These are phyloP conservation scores for honey bee (Apis mellifera) DNA, from an alignment of 1,140 invertebrate species.

Conservation along the genomic window DNA sequence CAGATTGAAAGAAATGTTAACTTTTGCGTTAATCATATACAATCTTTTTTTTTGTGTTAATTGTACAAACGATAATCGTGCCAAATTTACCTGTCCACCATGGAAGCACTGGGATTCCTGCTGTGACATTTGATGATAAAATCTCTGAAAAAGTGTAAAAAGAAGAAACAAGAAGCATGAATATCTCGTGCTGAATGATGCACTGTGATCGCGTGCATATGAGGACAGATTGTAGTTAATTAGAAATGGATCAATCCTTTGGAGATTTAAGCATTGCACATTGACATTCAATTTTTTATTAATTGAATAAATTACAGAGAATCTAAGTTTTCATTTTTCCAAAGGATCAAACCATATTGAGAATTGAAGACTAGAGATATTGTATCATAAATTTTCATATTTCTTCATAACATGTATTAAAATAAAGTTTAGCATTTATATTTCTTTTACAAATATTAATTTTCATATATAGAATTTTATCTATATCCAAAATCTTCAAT, in stretches of 20 bases:
- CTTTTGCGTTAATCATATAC: not conserved
- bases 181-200: constrained; percentile 41
- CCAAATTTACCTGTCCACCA: constrained; percentile 85
- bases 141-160: constrained; percentile 78
- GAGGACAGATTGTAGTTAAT: not conserved
- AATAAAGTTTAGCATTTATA: too few relatives aligned
- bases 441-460: too few relatives aligned
- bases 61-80: constrained; percentile 18
- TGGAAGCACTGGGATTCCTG: constrained; percentile 88
- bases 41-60: constrained; percentile 3
- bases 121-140: constrained; percentile 89
- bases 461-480: too few relatives aligned
- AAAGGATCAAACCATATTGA: too few relatives aligned
- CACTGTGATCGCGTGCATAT: constrained; percentile 28
- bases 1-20: not conserved
- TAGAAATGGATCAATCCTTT: too few relatives aligned
- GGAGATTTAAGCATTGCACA: not conserved
- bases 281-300: not conserved
- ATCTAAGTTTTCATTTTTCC: too few relatives aligned
- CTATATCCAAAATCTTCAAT: too few relatives aligned
- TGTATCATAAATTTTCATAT: too few relatives aligned
- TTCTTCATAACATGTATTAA: too few relatives aligned
- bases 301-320: too few relatives aligned
- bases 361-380: too few relatives aligned
- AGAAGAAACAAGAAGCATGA: constrained; percentile 64